phyloP scores from a whole-genome alignment of 2,113 vertebrate genomes.

The Herpetotheres cachinnans region DNA sequence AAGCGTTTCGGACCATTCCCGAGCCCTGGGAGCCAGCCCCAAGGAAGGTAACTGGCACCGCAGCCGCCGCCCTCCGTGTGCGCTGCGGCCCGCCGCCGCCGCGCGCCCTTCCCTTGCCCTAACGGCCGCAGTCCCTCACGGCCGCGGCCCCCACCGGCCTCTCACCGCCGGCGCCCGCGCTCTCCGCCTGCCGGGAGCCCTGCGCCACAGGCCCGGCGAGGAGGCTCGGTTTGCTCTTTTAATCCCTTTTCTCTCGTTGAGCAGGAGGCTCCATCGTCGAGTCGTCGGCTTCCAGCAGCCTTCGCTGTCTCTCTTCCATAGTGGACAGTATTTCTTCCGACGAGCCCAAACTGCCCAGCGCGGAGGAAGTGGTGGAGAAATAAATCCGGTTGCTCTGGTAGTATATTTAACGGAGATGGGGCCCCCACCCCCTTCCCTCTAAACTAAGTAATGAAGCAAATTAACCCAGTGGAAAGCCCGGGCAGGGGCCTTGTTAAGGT shows the following conservation, averaged over 20 bases:
- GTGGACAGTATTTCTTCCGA: constrained; percentile 95
- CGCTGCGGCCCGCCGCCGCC: not conserved
- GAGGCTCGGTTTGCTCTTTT: not conserved
- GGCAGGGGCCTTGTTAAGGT: not conserved
- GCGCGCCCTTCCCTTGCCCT: not conserved
- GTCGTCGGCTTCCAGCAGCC: constrained; percentile 88
- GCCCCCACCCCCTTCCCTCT: not conserved
- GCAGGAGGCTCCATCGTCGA: constrained; percentile 76
- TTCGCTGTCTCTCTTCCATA: constrained; percentile 93
- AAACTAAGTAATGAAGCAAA: constrained; percentile 16
- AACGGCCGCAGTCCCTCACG: not conserved
- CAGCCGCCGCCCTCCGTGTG: not conserved
- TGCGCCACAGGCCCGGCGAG: not conserved
- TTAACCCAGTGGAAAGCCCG: constrained; percentile 17
- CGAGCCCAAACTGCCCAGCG: constrained; percentile 75
- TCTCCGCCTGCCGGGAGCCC: not conserved
- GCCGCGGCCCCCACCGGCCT: not conserved
- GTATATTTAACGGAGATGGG: not conserved
- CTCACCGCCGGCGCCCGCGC: not conserved
- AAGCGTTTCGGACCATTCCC: constrained; percentile 88
- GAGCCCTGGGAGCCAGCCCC: constrained; percentile 66
- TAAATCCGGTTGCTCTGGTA: not conserved
- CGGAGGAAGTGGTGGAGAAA: constrained; percentile 77
- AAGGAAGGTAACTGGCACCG: constrained; percentile 82
- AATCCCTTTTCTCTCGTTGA: not conserved